phyloP scores from a whole-genome alignment of 2,797 vertebrate genomes.

The Helostoma temminkii region DNA sequence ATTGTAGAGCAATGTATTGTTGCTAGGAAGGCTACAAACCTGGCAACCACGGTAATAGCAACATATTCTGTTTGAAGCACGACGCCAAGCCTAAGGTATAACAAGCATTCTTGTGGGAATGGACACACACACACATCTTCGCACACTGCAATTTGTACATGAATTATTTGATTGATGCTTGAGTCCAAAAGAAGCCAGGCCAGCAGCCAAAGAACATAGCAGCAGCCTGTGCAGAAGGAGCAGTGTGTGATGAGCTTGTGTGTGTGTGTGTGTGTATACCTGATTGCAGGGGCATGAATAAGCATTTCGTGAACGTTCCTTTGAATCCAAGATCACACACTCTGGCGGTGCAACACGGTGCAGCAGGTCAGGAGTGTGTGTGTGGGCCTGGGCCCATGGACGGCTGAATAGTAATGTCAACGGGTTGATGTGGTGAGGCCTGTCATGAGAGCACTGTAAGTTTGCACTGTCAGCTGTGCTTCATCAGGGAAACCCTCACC shows the following conservation, averaged over 20 bases:
- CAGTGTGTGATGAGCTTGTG: constrained; percentile 18
- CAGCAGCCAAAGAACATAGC: constrained; percentile 70
- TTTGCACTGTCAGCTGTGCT: constrained; percentile 74
- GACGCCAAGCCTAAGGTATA: constrained; percentile 8
- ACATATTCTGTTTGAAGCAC: constrained; percentile 15
- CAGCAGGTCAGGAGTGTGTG: constrained; percentile 67
- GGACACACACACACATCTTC: neutral
- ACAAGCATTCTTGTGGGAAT: neutral
- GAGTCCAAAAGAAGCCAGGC: constrained; percentile 63
- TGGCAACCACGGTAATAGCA: constrained; percentile 26
- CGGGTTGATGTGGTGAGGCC: constrained; percentile 77
- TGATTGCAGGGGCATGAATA: constrained; percentile 51
- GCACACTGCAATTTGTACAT: constrained; percentile 17
- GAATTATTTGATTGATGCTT: constrained; percentile 24
- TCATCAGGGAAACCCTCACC: constrained; percentile 75
- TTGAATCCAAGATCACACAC: constrained; percentile 48
- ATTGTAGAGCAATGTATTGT: neutral
- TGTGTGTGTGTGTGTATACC: constrained; percentile 33
- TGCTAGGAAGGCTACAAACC: constrained; percentile 28
- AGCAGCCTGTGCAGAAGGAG: constrained; percentile 38
- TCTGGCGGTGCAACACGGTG: constrained; percentile 29
- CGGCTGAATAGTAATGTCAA: constrained; percentile 72
- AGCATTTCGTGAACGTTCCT: constrained; percentile 41
- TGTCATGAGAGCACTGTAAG: constrained; percentile 73
- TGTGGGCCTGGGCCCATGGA: constrained; percentile 66